These are phyloP conservation scores for Drosophila albomicans DNA, from an alignment of 1,140 invertebrate species.

Conservation along the genomic window DNA sequence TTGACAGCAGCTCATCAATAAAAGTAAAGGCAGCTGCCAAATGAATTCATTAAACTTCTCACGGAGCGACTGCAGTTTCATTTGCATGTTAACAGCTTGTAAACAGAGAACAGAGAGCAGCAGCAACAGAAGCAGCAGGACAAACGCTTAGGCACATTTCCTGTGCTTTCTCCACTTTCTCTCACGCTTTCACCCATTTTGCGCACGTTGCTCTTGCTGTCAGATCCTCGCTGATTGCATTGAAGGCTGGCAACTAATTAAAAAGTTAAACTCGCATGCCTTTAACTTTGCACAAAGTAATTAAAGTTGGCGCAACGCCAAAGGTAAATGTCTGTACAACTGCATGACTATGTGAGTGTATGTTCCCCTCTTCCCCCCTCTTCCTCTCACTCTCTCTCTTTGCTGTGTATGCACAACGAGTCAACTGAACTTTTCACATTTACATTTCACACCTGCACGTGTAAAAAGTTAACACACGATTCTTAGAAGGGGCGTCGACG, in stretches of 20 bases:
- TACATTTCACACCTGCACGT: constrained; percentile 77
- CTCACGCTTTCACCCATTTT: constrained; percentile 29
- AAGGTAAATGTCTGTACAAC: constrained; percentile 45
- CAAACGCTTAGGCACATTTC: constrained; percentile 34
- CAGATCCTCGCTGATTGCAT: constrained; percentile 65
- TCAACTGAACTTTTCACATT: constrained; percentile 67
- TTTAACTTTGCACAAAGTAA: constrained; percentile 81
- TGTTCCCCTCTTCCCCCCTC: not conserved
- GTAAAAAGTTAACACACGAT: constrained; percentile 74
- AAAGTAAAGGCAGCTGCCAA: constrained; percentile 30
- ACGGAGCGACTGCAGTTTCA: constrained; percentile 57
- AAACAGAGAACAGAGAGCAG: constrained; percentile 38
- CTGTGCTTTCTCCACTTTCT: not conserved
- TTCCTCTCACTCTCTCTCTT: constrained; percentile 4
- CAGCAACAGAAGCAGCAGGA: constrained; percentile 13
- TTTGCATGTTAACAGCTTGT: constrained; percentile 75
- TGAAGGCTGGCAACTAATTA: constrained; percentile 79
- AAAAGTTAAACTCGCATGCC: constrained; percentile 80
- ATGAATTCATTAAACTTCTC: constrained; percentile 47
- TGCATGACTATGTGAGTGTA: not conserved
- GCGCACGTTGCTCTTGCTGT: constrained; percentile 25
- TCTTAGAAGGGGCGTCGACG: constrained; percentile 47
- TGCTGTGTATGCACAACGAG: constrained; percentile 32
- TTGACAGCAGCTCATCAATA: constrained; percentile 36
- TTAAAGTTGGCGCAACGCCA: constrained; percentile 73